Evolutionary conservation across 2,888 invertebrate species (phyloP), one percentile per base, ranked within the genome.

Genomic region (Morpho deidamia): DNA sequence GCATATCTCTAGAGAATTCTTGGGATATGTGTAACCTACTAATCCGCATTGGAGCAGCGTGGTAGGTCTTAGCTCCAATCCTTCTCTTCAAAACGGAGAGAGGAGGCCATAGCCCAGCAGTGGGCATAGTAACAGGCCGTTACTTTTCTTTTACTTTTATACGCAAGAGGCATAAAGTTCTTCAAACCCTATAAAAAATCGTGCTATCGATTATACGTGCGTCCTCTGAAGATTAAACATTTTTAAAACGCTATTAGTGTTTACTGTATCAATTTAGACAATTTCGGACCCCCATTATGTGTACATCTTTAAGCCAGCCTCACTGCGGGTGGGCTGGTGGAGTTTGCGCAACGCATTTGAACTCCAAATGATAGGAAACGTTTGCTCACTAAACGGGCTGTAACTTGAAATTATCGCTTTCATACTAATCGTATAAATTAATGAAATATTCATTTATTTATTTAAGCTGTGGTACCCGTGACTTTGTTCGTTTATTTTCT

Each of bases 271-370:
- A 45, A 37, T 45, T 45, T 45, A 37, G 45, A 1, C 37, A 45
- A 45, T 45, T 45, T 37, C 9, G 45, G 37, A 37, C n/a, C 14
- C 45, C 45, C 45, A 45, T 45, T 45, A 45, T 45, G 37, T 45
- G 45, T 11, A 34, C 44, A 42, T 42, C 42, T 43, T 47, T 11
- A 43, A 55, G 58, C 60, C 59, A 45, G 12, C 44, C 44, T 12
- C 47, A 44, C 58, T 55, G 67, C 66, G 75, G 72, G 74, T 68
- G 67, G 65, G 61, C 66, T 53, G 34, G 45, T 54, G 58, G 67
- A 63, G 69, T 70, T 68, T 72, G 65, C 53, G 23, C 42, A 63
- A 58, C 42, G 43, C 58, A 62, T 69, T 69, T 64, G 63, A 56
- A 46, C 55, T 53, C 55, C 64, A 66, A 71, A 72, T 69, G 63